phyloP scores from a whole-genome alignment of 1,140 invertebrate genomes.

The Rhagoletis pomonella region DNA sequence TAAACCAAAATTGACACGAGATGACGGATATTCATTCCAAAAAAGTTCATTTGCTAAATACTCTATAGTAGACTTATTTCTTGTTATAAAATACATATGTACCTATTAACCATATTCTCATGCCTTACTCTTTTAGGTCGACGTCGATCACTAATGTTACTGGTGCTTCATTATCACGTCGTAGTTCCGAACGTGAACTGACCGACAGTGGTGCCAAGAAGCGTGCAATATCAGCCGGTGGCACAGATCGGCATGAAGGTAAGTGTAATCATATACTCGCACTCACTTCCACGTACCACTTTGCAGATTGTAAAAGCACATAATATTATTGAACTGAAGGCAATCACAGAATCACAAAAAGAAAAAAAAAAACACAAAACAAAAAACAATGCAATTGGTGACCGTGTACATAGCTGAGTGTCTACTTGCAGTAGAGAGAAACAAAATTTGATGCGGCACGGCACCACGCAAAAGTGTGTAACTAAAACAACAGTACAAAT shows the following conservation, averaged over 20 bases:
- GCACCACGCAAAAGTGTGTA: neutral
- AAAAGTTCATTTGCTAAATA: no score
- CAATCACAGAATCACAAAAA: neutral
- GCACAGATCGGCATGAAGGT: conserved; percentile 84
- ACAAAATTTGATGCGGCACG: conserved; percentile 4
- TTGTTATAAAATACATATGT: no score
- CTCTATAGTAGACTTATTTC: no score
- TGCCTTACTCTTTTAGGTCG: conserved; percentile 77
- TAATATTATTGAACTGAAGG: neutral
- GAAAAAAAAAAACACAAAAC: neutral
- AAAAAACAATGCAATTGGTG: conserved; percentile 26
- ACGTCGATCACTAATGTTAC: conserved; percentile 90
- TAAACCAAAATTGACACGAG: no score
- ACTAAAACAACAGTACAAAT: neutral
- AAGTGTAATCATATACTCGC: conserved; percentile 64
- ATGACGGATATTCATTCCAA: no score
- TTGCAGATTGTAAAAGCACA: conserved; percentile 46
- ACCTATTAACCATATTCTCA: no score
- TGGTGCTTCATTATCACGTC: conserved; percentile 84
- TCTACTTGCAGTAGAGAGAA: neutral
- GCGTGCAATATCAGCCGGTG: conserved; percentile 84
- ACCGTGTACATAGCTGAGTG: neutral
- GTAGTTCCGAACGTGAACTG: conserved; percentile 87
- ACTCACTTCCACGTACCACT: neutral
- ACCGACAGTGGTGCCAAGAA: conserved; percentile 87